These are phyloP conservation scores for Drosophila carrolli DNA, from an alignment of 1,140 invertebrate genomes.

Conservation along the genomic window DNA sequence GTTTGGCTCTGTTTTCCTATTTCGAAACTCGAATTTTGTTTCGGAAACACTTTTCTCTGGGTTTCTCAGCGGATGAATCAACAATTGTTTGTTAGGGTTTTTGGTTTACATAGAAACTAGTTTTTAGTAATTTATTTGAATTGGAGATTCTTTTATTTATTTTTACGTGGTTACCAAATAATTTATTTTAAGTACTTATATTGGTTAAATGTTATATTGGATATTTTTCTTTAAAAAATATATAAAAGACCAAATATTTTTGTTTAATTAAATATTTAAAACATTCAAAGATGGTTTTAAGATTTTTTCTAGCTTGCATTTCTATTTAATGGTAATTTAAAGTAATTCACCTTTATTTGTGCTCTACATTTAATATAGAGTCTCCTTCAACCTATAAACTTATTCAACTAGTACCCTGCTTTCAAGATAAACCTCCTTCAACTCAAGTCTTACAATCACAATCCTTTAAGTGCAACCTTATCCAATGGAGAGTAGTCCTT, in stretches of 20 bases:
- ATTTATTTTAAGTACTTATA: too few relatives aligned
- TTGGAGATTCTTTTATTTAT: too few relatives aligned
- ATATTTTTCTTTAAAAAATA: too few relatives aligned
- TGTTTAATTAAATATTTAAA: background rate
- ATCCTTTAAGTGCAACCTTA: constrained; percentile 3
- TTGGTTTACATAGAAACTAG: background rate
- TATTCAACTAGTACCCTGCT: constrained; percentile 4
- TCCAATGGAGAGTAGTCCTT: background rate
- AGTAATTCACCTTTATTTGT: too few relatives aligned
- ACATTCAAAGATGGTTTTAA: background rate
- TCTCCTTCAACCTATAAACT: background rate
- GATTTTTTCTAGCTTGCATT: background rate
- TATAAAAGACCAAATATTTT: too few relatives aligned
- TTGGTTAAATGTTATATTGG: too few relatives aligned
- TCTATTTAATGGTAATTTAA: background rate
- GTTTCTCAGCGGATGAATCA: constrained; percentile 32
- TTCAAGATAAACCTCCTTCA: constrained; percentile 16
- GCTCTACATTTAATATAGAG: background rate
- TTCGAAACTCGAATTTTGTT: constrained; percentile 56
- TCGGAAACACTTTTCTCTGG: background rate
- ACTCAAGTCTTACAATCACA: background rate
- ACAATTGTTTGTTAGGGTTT: constrained; percentile 50
- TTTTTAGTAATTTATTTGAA: background rate
- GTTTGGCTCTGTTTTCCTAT: constrained; percentile 3
- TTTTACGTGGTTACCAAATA: too few relatives aligned